Evolutionary conservation across 1,140 invertebrate species (phyloP), one percentile per base, ranked within the genome.

Genomic region (Triops cancriformis): DNA sequence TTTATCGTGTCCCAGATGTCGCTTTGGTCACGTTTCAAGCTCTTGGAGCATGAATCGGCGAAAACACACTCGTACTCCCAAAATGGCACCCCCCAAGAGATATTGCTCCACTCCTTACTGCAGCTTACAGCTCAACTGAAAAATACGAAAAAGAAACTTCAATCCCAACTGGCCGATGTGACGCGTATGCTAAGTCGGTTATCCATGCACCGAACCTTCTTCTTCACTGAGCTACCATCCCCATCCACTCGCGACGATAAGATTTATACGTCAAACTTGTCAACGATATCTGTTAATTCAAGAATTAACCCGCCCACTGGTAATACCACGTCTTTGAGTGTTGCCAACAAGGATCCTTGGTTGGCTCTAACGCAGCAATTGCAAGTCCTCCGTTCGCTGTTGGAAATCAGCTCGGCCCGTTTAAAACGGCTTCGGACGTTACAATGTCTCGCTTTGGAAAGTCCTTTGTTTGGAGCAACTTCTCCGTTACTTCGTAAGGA

Each of bases 1-100:
- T 64, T 64, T 64, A 18, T 64, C 51, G 18, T 14, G 51, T 64
- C 51, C 5, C 51, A 64, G 3, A 14, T 64, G 51, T 64, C 51
- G 51, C 51, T 64, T 64, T 64, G 51, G 51, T 64, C 51, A 64
- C 51, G 51, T 64, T 64, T 64, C 51, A 64, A 11, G 51, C 18
- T 64, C 23, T 23, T 64, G 23, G 51, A 64, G 18, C 31, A 37
- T 37, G 51, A 64, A 64, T 64, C 51, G 6, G 6, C 51, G 10
- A 64, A 23, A 64, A 64, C 6, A 23, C 3, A 6, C 14, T 1
- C 51, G 51, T 4, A 6, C 14, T 1, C 51, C 51, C 14, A 64
- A 64, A 64, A 64, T 14, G 23, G 14, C 6, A 14, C 51, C 7
- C 51, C 18, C 5, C 51, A 23, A 64, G 7, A 4, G 31, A 4